Evolutionary conservation across 2,797 vertebrate genomes (phyloP), one percentile per base, ranked within the genome.

Genomic region (Amblyopsis hoosieri): DNA sequence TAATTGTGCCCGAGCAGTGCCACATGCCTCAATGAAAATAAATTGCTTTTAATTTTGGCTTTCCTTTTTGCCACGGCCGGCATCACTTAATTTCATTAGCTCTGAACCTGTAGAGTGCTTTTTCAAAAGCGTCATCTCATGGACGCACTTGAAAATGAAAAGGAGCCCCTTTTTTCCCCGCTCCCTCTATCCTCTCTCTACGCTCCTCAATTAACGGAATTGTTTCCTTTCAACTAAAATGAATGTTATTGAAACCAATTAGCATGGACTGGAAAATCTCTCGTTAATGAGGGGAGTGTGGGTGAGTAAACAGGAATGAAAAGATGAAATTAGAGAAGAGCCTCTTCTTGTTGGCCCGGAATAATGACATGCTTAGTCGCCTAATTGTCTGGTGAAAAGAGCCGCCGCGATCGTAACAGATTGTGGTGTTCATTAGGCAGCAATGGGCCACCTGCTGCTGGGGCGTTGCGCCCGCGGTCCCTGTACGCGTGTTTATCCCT

Each of bases 211-310:
- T 98, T 97, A 98, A 97, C 94, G 90, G 96, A 94, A 98, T 97
- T 94, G 80, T 92, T 97, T 94, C 94, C 96, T 98, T 98, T 98
- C 95, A 98, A 96, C 95, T 91, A 94, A 97, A 98, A 99, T 97
- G 95, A 97, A 98, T 96, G 97, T 98, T 98, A 98, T 98, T 99
- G 97, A 98, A 98, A 98, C 94, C 97, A 98, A 99, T 99, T 99
- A 98, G 95, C 95, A 97, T 93, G 92, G 96, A 96, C 95, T 97
- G 97, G 96, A 96, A 97, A 97, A 98, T 95, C 95, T 98, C 95
- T 95, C 96, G 87, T 97, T 99, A 99, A 98, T 93, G 96, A 98
- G 96, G 95, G 96, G 95, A 96, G 95, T 95, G 96, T 94, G 97
- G 95, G 96, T 97, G 95, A 97, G 97, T 98, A 98, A 98, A 98